A percentile compares a stretch with the other conserved stretches of the same genome.
Evolutionary conservation across 2,888 invertebrate species (phyloP).

Genomic region (Diabrotica balteata): DNA sequence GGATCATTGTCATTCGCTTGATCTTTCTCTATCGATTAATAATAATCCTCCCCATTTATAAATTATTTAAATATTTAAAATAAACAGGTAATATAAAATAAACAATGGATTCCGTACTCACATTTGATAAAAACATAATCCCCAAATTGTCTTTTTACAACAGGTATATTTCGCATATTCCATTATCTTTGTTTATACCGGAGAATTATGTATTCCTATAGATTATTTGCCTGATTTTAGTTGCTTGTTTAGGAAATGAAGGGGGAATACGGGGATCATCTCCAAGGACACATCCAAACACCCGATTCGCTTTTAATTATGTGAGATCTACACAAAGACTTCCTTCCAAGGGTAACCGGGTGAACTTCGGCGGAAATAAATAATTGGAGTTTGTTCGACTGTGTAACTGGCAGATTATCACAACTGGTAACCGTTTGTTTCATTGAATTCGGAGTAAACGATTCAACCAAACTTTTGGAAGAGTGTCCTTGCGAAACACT

Average conservation of each 20-base stretch:
- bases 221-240: not conserved
- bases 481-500: too few relatives aligned
- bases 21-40: too few relatives aligned
- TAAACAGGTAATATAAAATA: too few relatives aligned
- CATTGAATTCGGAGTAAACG: too few relatives aligned
- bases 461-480: too few relatives aligned
- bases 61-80: too few relatives aligned
- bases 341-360: constrained; percentile 53
- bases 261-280: constrained; percentile 8
- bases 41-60: too few relatives aligned
- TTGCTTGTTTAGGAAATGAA: constrained; percentile 7
- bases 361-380: constrained; percentile 55
- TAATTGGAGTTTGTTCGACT: constrained; percentile 55
- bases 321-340: constrained; percentile 55
- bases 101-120: too few relatives aligned
- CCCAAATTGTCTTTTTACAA: too few relatives aligned
- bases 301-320: constrained; percentile 53
- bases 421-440: not conserved
- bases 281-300: constrained; percentile 8
- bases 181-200: not conserved
- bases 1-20: too few relatives aligned
- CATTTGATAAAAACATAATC: too few relatives aligned
- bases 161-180: too few relatives aligned
- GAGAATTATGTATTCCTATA: not conserved
- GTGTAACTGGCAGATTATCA: constrained; percentile 31